Evolutionary conservation across 2,113 vertebrate species (phyloP).

Genomic region (Pelvicachromis taeniatus): DNA sequence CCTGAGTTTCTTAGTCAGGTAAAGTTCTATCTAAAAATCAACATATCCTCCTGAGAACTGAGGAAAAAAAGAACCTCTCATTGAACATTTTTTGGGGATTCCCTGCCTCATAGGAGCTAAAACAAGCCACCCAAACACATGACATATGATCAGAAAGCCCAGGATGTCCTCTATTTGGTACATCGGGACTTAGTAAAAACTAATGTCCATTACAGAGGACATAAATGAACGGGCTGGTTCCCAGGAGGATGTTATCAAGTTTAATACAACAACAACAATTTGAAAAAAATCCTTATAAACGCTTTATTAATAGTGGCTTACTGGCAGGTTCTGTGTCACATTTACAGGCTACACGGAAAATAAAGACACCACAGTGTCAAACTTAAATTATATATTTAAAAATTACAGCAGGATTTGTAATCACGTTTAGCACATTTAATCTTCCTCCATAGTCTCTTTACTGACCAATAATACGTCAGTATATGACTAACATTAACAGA

Average conservation of each 20-base stretch:
- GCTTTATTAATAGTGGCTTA: not conserved
- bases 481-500: not conserved
- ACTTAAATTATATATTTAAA: not conserved
- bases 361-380: not conserved
- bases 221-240: too few relatives aligned
- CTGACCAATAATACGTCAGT: not conserved
- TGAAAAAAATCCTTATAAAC: accelerated
- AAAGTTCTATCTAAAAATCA: not conserved
- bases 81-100: too few relatives aligned
- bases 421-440: not conserved
- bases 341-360: not conserved
- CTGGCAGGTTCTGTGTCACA: not conserved
- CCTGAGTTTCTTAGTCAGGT: accelerated
- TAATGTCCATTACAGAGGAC: too few relatives aligned
- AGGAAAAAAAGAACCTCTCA: too few relatives aligned
- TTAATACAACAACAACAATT: not conserved
- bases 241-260: not conserved
- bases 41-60: not conserved
- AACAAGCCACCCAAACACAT: too few relatives aligned
- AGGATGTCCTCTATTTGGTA: too few relatives aligned
- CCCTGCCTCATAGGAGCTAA: too few relatives aligned
- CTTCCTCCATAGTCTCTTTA: not conserved
- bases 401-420: not conserved
- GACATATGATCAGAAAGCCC: too few relatives aligned
- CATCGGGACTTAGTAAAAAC: too few relatives aligned